Base-by-base conservation (phyloP, 2,113 vertebrate species). In the Myotis yumanensis region DNA sequence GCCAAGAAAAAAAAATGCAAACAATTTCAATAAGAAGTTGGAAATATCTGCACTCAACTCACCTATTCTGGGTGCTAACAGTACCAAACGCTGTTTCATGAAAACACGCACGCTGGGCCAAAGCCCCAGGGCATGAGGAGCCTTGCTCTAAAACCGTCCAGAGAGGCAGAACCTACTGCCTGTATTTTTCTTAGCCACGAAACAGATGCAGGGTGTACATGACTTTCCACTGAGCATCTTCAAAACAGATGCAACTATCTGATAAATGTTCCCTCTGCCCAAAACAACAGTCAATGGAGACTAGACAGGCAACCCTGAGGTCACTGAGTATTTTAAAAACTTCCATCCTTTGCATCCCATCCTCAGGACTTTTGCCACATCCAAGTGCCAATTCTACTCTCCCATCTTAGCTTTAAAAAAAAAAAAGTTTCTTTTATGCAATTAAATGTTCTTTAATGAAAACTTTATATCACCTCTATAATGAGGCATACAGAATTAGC, bases 91-190 rank as follows among this genome's bases (percentile, higher is more conserved):
- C n/a, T 25, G n/a, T 54, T 68, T 88, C 72, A 62, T 2, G 72
- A 90, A 93, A 51, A 69, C 40, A 64, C 77, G 23, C 0, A 1
- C 8, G 40, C 57, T 7, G 76, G 86, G 68, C 91, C 93, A 94
- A 93, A 77, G 84, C 89, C 75, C 90, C 35, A 35, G 71, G 93
- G 59, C 51, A 66, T 81, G 90, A 96, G 71, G 79, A 96, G 28
- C 30, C 54, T 90, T 80, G 40, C 82, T 96, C 48, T 92, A 76
- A 96, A 86, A 79, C 48, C 59, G 81, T 91, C 46, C 84, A 75
- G 40, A 40, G 30, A 87, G 68, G 46, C 87, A 76, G 37, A 93
- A 90, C 69, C 81, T 73, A 94, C 32, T 66, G 37, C 68, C 68
- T 37, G 18, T 22, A 57, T 90, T 86, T 96, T 77, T 94, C 88